phyloP scores from a whole-genome alignment of 2,797 vertebrate species.

The Syngnathus acus region DNA sequence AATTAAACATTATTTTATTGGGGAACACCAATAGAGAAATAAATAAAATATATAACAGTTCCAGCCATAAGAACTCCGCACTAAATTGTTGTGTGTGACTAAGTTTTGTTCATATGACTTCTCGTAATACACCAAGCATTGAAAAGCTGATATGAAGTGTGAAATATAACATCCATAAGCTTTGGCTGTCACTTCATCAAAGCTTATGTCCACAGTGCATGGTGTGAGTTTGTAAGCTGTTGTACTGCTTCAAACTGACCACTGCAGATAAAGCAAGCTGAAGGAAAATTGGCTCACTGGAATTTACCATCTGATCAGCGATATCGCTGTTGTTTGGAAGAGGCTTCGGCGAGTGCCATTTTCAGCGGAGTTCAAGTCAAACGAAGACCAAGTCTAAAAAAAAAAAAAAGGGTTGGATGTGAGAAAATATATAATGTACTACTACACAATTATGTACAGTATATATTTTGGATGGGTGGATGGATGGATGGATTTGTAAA shows the following conservation, averaged over 20 bases:
- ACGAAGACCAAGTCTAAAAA: background rate
- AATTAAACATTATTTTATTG: conserved; percentile 27
- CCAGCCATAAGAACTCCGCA: background rate
- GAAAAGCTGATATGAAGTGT: conserved; percentile 9
- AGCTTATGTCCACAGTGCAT: conserved; percentile 4
- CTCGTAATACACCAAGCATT: conserved; percentile 7
- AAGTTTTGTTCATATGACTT: conserved; percentile 10
- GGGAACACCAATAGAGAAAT: background rate
- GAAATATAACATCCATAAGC: conserved; percentile 2
- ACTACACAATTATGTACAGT: background rate
- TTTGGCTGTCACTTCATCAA: conserved; percentile 3
- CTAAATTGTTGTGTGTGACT: background rate
- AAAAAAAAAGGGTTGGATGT: background rate
- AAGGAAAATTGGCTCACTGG: conserved; percentile 9
- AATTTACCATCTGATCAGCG: conserved; percentile 19
- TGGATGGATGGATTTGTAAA: too few species aligned
- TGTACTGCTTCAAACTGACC: conserved; percentile 9
- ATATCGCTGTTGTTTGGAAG: conserved; percentile 10
- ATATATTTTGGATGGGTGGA: too few species aligned
- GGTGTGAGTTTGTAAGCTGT: conserved; percentile 5
- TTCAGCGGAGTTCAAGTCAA: conserved; percentile 5
- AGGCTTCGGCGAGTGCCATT: background rate
- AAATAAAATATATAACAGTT: background rate
- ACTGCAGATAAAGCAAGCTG: conserved; percentile 9
- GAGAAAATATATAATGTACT: background rate